Evolutionary conservation across 2,888 invertebrate species (phyloP).

Genomic region (Hypomecis punctinalis): DNA sequence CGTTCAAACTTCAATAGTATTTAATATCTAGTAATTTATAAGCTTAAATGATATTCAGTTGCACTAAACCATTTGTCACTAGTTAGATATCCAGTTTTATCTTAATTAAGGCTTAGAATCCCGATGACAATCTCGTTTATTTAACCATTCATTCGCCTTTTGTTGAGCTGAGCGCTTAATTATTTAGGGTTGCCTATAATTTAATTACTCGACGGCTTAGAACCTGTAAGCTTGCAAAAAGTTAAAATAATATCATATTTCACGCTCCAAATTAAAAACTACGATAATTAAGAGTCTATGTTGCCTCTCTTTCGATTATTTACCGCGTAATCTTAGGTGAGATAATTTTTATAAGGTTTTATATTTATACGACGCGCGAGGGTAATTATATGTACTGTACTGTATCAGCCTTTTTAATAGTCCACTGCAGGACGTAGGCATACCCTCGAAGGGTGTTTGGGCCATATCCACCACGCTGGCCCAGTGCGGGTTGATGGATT

Average conservation of each 20-base stretch:
- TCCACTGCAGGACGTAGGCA: too few relatives aligned
- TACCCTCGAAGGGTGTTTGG: too few relatives aligned
- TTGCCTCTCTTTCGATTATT: too few relatives aligned
- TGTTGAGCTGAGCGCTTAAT: conserved; percentile 43
- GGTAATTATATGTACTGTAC: too few relatives aligned
- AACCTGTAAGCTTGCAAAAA: conserved; percentile 26
- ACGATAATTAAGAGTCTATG: too few relatives aligned
- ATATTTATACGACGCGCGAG: too few relatives aligned
- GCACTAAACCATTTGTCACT: conserved; percentile 27
- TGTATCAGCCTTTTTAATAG: too few relatives aligned
- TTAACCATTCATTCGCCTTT: conserved; percentile 45
- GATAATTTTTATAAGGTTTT: too few relatives aligned
- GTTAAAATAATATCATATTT: not conserved
- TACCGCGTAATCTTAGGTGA: too few relatives aligned
- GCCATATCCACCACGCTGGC: too few relatives aligned
- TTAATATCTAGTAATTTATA: not conserved
- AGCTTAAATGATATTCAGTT: not conserved
- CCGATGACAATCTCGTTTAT: conserved; percentile 45
- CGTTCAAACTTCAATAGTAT: not conserved
- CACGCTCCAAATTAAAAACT: not conserved
- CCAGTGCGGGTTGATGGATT: too few relatives aligned
- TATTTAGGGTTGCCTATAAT: conserved; percentile 36
- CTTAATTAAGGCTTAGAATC: conserved; percentile 41
- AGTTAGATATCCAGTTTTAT: conserved; percentile 37
- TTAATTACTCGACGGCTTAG: conserved; percentile 34